A percentile compares a stretch with the other conserved stretches of the same genome.
phyloP scores from a whole-genome alignment of 2,113 vertebrate species.

The Brienomyrus longianalis region DNA sequence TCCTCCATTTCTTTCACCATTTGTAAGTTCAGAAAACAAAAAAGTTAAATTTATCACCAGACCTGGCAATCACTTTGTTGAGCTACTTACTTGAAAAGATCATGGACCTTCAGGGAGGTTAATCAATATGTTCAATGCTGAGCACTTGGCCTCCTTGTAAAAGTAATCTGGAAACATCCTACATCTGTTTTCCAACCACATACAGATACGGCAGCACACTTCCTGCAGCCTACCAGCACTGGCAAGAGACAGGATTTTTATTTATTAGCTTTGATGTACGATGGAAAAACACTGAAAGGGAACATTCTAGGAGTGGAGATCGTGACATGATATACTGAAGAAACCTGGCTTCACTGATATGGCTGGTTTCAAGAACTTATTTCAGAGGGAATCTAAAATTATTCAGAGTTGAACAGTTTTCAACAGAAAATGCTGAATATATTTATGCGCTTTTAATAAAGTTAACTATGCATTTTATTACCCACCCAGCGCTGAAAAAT shows the following conservation, averaged over 20 bases:
- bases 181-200: slow-evolving; percentile 11
- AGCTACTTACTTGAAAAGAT: background rate
- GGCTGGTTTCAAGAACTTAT: background rate
- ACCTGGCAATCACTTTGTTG: background rate
- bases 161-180: background rate
- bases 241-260: background rate
- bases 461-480: slow-evolving; percentile 5
- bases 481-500: background rate
- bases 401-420: background rate
- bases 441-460: background rate
- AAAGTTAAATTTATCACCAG: background rate
- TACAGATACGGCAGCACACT: background rate
- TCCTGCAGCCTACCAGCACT: background rate
- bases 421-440: slow-evolving; percentile 5
- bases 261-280: slow-evolving; percentile 11
- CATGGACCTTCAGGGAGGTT: background rate
- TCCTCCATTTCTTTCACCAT: background rate
- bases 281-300: background rate
- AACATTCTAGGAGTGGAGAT: background rate
- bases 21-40: background rate
- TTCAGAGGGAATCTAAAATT: background rate
- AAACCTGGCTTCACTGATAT: background rate
- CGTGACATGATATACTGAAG: background rate
- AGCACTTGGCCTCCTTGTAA: background rate
- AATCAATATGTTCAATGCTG: background rate